A percentile compares a stretch with the other conserved stretches of the same genome.
These are phyloP conservation scores for Mallotus villosus DNA, from an alignment of 2,797 vertebrate genomes.

Conservation along the genomic window DNA sequence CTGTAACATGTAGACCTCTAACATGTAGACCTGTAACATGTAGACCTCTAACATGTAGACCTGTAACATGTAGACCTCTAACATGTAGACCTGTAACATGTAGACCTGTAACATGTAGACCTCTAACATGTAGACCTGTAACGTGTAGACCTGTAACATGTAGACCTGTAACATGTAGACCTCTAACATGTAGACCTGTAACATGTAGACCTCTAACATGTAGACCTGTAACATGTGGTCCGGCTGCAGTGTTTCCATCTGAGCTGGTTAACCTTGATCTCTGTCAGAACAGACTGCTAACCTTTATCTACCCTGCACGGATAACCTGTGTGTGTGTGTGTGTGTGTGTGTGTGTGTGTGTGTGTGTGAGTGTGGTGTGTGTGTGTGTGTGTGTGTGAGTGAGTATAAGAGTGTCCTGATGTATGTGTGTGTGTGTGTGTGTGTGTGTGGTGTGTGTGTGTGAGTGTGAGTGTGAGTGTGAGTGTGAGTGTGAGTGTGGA, in stretches of 20 bases:
- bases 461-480: slow-evolving; percentile 49
- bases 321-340: slow-evolving; percentile 60
- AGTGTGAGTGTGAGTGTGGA: neutral
- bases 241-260: slow-evolving; percentile 34
- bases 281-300: slow-evolving; percentile 32
- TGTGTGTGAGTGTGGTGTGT: slow-evolving; percentile 32
- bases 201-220: neutral
- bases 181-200: no score
- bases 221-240: neutral
- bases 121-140: neutral
- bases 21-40: neutral
- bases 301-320: slow-evolving; percentile 64
- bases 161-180: neutral
- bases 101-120: no score
- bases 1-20: neutral
- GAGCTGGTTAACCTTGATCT: slow-evolving; percentile 65
- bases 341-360: slow-evolving; percentile 16
- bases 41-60: no score
- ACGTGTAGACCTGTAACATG: no score
- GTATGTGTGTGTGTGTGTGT: slow-evolving; percentile 25
- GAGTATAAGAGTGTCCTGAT: slow-evolving; percentile 23
- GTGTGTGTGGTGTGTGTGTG: neutral
- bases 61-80: neutral
- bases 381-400: slow-evolving; percentile 8
- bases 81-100: neutral